Evolutionary conservation across 2,113 vertebrate species (phyloP), one percentile per base, ranked within the genome.

Genomic region (Catharus bicknelli): DNA sequence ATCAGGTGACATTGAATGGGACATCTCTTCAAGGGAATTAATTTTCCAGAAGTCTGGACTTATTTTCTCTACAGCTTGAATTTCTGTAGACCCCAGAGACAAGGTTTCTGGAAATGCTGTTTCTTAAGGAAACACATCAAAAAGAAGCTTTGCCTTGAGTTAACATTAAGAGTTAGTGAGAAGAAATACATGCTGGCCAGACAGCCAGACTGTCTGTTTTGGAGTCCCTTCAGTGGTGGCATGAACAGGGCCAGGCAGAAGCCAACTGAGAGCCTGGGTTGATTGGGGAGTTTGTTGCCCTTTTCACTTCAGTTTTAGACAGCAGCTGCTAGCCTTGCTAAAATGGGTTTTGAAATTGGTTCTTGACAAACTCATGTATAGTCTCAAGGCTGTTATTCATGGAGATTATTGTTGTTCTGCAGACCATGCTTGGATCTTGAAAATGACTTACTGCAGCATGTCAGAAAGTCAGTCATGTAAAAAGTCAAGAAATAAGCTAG

Each of bases 381-480:
- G 81, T 77, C 67, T 77, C 63, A 78, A 55, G 27, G n/a, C 11
- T 10, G 48, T 80, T 95, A 68, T 91, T 82, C 51, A 54, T 87
- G 91, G 73, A 90, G 55, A 94, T 97, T 94, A 88, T 87, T 96
- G 86, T 86, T 94, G 67, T 80, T 43, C 34, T 81, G 61, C 63
- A 93, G 91, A 40, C 50, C 67, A 82, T 57, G 18, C 23, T 67
- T 91, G 75, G 63, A 82, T 91, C 54, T 90, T 96, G 93, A 88
- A 95, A 96, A 96, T 72, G 26, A 50, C 40, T 83, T 21, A 26
- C 26, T 83, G n/a, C 32, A 86, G 51, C 40, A 59, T 81, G 75
- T 85, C 2, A 5, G 67, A 88, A 95, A 97, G 74, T 77, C 80
- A 93, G 38, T 85, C 75, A 89, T 69, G 53, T 95, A 97, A 94